Evolutionary conservation across 1,140 invertebrate species (phyloP).

Genomic region (Muscidifurax raptorellus): DNA sequence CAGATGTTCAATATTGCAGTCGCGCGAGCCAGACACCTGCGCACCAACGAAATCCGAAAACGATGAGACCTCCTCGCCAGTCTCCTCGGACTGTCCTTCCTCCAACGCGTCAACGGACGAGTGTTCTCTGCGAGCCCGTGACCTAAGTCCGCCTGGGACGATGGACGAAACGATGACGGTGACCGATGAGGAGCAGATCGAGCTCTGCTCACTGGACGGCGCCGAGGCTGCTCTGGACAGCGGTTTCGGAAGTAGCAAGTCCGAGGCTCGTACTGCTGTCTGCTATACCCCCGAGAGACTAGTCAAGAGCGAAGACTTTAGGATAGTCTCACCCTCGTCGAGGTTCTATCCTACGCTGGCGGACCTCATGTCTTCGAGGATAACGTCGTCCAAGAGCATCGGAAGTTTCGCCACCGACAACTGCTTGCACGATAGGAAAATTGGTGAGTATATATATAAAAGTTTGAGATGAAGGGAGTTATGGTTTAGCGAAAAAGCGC

Average conservation of each 20-base stretch:
- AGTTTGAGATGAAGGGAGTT: too few species aligned
- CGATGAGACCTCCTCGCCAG: too few species aligned
- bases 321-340: slow-evolving; percentile 65
- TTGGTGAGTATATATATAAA: background rate
- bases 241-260: background rate
- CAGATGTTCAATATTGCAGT: too few species aligned
- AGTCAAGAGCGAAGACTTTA: slow-evolving; percentile 65
- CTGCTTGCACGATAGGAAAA: background rate
- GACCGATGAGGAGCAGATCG: slow-evolving; percentile 13
- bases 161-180: background rate
- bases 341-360: slow-evolving; percentile 53
- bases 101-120: slow-evolving; percentile 49
- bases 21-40: background rate
- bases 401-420: background rate
- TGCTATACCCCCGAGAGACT: slow-evolving; percentile 70
- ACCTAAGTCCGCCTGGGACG: background rate
- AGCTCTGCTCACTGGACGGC: background rate
- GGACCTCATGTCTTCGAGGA: background rate
- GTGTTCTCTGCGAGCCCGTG: background rate
- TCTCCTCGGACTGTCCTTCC: background rate
- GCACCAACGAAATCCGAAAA: background rate
- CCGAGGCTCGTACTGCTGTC: slow-evolving; percentile 40
- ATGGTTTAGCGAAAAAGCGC: too few species aligned
- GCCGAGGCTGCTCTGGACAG: background rate
- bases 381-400: background rate